Evolutionary conservation across 1,140 invertebrate genomes (phyloP).

Genomic region (Anastrepha obliqua): DNA sequence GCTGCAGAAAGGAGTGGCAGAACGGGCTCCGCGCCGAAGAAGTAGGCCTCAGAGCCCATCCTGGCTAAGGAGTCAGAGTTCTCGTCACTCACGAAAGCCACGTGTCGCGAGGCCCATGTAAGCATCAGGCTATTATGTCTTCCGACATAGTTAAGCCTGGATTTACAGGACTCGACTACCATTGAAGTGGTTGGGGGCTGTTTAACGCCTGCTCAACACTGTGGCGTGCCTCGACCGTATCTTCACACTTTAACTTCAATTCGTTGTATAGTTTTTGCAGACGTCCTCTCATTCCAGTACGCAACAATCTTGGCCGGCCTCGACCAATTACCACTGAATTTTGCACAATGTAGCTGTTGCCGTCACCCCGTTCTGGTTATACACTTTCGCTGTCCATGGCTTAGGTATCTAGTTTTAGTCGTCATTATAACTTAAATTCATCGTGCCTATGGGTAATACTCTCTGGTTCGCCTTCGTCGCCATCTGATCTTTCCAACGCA

Average conservation of each 20-base stretch:
- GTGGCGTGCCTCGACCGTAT: background rate
- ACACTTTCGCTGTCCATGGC: too few relatives aligned
- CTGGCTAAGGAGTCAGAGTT: too few relatives aligned
- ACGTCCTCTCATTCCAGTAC: background rate
- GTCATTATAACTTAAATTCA: background rate
- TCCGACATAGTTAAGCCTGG: too few relatives aligned
- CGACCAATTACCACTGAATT: background rate
- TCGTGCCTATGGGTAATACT: background rate
- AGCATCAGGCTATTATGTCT: too few relatives aligned
- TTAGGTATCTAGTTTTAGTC: too few relatives aligned
- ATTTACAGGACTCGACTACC: too few relatives aligned
- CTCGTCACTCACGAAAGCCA: too few relatives aligned
- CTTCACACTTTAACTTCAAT: background rate
- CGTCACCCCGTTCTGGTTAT: background rate
- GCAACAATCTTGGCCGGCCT: background rate
- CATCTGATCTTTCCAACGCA: slow-evolving; percentile 58
- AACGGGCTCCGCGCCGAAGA: too few relatives aligned
- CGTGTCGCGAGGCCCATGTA: too few relatives aligned
- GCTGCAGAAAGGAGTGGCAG: too few relatives aligned
- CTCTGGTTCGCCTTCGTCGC: background rate
- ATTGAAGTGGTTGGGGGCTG: background rate
- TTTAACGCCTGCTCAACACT: background rate
- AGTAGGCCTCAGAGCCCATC: too few relatives aligned
- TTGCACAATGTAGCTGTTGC: background rate
- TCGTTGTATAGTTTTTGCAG: background rate